Evolutionary conservation across 2,113 vertebrate genomes (phyloP), one percentile per base, ranked within the genome.

Genomic region (Zingel zingel): DNA sequence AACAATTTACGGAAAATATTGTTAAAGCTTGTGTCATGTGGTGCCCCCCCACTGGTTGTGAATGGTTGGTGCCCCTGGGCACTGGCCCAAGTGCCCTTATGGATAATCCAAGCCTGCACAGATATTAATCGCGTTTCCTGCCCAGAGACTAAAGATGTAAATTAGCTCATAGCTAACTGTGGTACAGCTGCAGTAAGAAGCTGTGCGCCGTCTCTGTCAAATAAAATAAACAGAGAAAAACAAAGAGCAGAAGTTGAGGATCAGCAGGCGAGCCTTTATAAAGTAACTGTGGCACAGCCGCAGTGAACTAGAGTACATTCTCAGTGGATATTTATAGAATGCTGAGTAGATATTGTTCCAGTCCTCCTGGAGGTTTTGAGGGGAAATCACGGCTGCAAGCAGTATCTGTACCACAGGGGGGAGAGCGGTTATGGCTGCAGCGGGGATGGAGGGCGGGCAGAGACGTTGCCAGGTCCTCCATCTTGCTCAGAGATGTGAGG

Each of bases 401-500:
- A 0, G 80, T 64, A 63, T 80, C 71, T 76, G 82, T 58, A 43
- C 77, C 64, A 45, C 63, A 33, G 57, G 2, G 47, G 57, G 79
- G 70, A 54, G 57, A 43, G 82, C 11, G 21, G 25, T 58, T 72
- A 33, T 68, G 84, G 74, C 65, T 76, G 86, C 67, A 48, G 85
- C 3, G 25, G 76, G 74, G 72, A 51, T 18, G 77, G 70, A 81
- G 87, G 75, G 85, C 18, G 72, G 83, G 54, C 33, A 53, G 74
- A 48, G 75, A 62, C 30, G 70, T 6, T 82, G 75, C 84, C 87
- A 64, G 81, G 87, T 86, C 87, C 85, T 91, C 90, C 87, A 86
- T 91, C 91, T 91, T 87, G 87, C 67, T 92, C 90, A 90, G 86
- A 89, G 82, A 87, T 78, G 86, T 85, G 87, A 89, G 84, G 83